Conservation (phyloP, 2,113 vertebrate genomes). For the Syngnathoides biaculeatus region DNA sequence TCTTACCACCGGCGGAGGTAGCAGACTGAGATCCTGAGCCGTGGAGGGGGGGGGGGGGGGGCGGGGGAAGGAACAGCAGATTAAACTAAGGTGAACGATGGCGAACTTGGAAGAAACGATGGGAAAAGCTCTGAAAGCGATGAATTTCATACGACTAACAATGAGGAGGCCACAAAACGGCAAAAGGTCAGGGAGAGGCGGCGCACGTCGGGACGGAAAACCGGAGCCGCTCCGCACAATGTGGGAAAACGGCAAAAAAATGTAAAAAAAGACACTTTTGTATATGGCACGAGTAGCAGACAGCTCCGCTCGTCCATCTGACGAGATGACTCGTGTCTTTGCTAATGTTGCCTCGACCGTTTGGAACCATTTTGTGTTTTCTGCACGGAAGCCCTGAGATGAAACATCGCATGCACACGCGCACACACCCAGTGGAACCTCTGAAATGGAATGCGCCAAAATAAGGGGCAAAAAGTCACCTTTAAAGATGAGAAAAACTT, state of each 20-base stretch:
- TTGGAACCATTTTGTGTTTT: background rate
- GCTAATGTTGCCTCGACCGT: background rate
- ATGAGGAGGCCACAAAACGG: constrained; percentile 6
- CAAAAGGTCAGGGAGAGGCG: constrained; percentile 45
- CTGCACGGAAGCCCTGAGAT: constrained; percentile 37
- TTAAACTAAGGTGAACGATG: constrained; percentile 60
- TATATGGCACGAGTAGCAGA: background rate
- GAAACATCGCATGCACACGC: constrained; percentile 60
- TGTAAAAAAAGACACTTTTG: constrained; percentile 28
- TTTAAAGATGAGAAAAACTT: background rate
- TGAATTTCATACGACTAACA: background rate
- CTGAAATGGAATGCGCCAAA: background rate
- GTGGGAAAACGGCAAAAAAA: constrained; percentile 18
- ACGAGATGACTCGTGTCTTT: too few relatives aligned
- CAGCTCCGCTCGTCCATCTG: background rate
- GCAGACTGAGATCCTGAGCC: constrained; percentile 98
- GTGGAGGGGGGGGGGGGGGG: constrained; percentile 80
- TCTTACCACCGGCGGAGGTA: constrained; percentile 97
- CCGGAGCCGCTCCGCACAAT: constrained; percentile 40
- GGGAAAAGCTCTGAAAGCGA: background rate
- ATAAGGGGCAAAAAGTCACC: background rate
- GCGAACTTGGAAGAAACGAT: background rate
- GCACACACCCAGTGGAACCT: constrained; percentile 10
- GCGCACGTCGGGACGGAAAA: constrained; percentile 57
- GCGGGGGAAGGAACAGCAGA: constrained; percentile 82